These are phyloP conservation scores for Gallinago media DNA, from an alignment of 2,113 vertebrate species.

Conservation along the genomic window DNA sequence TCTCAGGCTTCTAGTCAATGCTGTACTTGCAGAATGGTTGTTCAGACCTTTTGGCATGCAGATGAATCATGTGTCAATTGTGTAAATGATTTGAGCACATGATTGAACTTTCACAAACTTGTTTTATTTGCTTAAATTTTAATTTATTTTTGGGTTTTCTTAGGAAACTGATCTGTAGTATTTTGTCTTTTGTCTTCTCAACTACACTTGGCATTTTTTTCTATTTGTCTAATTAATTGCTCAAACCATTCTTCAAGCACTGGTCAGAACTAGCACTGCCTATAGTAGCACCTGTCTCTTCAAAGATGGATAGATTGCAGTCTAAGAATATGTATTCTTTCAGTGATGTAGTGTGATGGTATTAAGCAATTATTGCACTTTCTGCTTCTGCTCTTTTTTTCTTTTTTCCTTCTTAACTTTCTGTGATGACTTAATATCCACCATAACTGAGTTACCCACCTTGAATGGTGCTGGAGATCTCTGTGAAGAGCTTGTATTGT, in stretches of 20 bases:
- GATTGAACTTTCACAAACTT: background rate
- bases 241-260: background rate
- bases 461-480: background rate
- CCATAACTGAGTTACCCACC: background rate
- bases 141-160: background rate
- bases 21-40: background rate
- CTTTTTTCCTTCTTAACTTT: background rate
- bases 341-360: background rate
- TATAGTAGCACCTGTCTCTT: background rate
- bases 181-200: background rate
- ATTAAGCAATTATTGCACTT: background rate
- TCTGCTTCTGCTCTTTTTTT: background rate
- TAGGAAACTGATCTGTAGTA: background rate
- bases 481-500: background rate
- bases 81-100: background rate
- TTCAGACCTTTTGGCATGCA: background rate
- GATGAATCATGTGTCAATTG: background rate
- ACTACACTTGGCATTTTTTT: background rate
- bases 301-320: background rate
- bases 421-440: too few relatives aligned
- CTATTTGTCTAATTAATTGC: background rate
- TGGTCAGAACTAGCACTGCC: background rate
- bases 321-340: background rate
- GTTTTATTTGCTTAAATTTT: background rate
- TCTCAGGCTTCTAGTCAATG: background rate